Percentiles rank a stretch among this genome's conserved stretches.
Conservation (phyloP, 1,140 invertebrate genomes). For the Solen grandis region DNA sequence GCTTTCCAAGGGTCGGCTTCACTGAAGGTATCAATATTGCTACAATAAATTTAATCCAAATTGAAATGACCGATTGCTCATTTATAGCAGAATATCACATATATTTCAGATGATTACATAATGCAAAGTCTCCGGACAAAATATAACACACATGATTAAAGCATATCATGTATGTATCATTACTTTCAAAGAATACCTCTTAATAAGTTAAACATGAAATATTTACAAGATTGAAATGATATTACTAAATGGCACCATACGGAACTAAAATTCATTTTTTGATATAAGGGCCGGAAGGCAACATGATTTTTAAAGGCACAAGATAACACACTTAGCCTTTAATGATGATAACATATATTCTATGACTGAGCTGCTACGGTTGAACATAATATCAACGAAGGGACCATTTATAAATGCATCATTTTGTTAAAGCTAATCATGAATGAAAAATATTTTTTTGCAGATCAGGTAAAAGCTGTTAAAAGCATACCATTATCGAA, state of each 20-base stretch:
- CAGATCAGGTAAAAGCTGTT: not conserved
- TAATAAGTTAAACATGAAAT: too few species aligned
- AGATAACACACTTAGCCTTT: not conserved
- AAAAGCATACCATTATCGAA: not conserved
- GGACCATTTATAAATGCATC: not conserved
- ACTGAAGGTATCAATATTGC: slow-evolving; percentile 80
- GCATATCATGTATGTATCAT: not conserved
- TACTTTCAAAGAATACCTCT: too few species aligned
- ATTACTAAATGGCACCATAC: too few species aligned
- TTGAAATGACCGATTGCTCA: not conserved
- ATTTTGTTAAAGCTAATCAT: not conserved
- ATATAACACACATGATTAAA: not conserved
- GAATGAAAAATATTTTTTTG: not conserved
- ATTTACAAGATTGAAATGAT: too few species aligned
- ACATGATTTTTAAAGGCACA: not conserved
- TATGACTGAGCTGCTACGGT: too few species aligned
- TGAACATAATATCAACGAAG: not conserved
- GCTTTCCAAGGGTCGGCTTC: slow-evolving; percentile 83
- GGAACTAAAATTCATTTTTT: not conserved
- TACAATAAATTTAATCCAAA: not conserved
- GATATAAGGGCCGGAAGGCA: not conserved
- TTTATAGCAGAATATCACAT: not conserved
- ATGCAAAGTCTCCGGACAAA: not conserved
- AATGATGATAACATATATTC: too few species aligned
- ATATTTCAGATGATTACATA: not conserved